These are phyloP conservation scores for Stenodera caucasica DNA, from an alignment of 2,888 invertebrate genomes.

Conservation along the genomic window DNA sequence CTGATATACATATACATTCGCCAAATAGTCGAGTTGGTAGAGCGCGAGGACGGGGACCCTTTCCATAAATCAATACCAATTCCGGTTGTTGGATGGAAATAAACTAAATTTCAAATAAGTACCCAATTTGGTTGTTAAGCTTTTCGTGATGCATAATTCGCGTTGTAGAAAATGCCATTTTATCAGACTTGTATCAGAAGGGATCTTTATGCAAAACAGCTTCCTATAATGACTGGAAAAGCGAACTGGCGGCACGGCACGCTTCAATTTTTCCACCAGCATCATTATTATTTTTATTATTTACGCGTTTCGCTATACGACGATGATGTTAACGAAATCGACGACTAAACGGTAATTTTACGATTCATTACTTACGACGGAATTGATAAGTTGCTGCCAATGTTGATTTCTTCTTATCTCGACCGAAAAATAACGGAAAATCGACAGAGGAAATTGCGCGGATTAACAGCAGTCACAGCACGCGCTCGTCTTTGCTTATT, in stretches of 20 bases:
- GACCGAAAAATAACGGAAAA: slow-evolving; percentile 23
- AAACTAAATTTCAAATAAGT: slow-evolving; percentile 44
- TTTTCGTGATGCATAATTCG: slow-evolving; percentile 25
- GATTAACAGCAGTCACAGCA: slow-evolving; percentile 15
- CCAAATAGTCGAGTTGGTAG: too few species aligned
- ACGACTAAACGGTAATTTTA: slow-evolving; percentile 54
- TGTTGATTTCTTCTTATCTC: slow-evolving; percentile 43
- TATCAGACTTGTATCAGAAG: slow-evolving; percentile 47
- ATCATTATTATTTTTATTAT: slow-evolving; percentile 46
- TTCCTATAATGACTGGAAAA: slow-evolving; percentile 53
- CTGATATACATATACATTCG: slow-evolving; percentile 41
- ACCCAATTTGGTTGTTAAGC: slow-evolving; percentile 43
- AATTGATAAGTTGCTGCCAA: slow-evolving; percentile 52
- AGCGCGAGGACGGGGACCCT: background rate
- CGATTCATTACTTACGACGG: slow-evolving; percentile 55
- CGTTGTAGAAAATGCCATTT: slow-evolving; percentile 44
- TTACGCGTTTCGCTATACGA: slow-evolving; percentile 50
- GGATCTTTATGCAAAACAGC: slow-evolving; percentile 57
- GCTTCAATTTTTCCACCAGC: slow-evolving; percentile 29
- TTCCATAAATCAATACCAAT: slow-evolving; percentile 52
- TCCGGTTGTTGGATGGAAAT: slow-evolving; percentile 40
- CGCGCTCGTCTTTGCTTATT: too few species aligned
- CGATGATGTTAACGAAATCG: slow-evolving; percentile 27
- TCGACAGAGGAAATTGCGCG: slow-evolving; percentile 15
- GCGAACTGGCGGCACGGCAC: slow-evolving; percentile 42